Evolutionary conservation across 2,797 vertebrate genomes (phyloP), one percentile per base, ranked within the genome.

Genomic region (Potorous gilbertii): DNA sequence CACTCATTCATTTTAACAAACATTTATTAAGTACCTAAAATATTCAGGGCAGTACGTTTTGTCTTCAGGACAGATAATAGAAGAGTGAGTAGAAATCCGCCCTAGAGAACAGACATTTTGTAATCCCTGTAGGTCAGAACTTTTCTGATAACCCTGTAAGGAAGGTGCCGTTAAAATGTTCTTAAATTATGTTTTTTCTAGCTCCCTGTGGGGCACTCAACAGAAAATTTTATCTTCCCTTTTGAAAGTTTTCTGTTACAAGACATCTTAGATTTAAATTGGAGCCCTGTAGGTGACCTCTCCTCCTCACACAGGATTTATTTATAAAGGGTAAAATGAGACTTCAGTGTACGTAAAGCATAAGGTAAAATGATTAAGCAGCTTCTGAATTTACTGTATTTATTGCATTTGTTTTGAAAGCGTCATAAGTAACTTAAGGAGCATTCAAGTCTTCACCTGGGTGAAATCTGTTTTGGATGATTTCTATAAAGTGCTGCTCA

Each of bases 341-440:
- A 87, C 40, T 81, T 14, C n/a, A 56, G 54, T 96, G 92, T 92
- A 92, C 4, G 59, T 87, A 81, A 4, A n/a, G 12, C 92, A 96
- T 87, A 87, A 95, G 93, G 89, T 8, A 91, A 94, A 94, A n/a
- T 62, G 92, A 93, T n/a, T 50, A 95, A 96, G 54, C 92, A 93
- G 27, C 31, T 91, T 89, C 56, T 91, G 46, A 91, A 94, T 91
- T 90, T 56, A 6, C 5, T 90, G 28, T 90, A 81, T 93, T 95
- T 91, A 93, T 90, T 94, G 21, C 40, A 87, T 96, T 13, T 2
- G 13, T 34, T 62, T 94, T 40, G 34, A 55, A 56, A 93, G 55
- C 90, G 95, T 59, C 52, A 96, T 93, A 74, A 66, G 18, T 94
- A 95, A 21, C n/a, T 66, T 87, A 91, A 66, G n/a, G 21, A n/a